Base-by-base conservation (phyloP, 2,888 invertebrate genomes). In the Mesorhabditis spiculigera region DNA sequence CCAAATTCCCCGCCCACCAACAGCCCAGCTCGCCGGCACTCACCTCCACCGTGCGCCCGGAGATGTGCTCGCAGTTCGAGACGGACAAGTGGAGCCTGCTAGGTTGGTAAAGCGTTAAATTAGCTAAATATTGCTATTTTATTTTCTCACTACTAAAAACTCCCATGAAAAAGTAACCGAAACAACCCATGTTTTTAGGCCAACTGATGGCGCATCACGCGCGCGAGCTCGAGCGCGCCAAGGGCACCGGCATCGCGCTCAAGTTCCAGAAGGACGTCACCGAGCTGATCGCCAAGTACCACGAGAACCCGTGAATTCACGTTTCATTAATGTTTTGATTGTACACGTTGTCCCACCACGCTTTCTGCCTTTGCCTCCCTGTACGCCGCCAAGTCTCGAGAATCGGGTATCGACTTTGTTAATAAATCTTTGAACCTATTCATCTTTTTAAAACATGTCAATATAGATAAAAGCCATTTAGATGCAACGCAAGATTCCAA, bases 31-130 rank as follows among this genome's bases (percentile, higher is more conserved):
- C 58, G n/a, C 10, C 58, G n/a, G n/a, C 58, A 3, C 8, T 50
- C n/a, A 13, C n/a, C n/a, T 1, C 58, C 58, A 50, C 58, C 58
- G 10, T 13, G 58, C 58, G 58, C 58, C 58, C 8, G n/a, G 10
- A 10, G 58, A 13, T 50, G 28, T 1, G 28, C 28, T 28, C 28
- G 28, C 28, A 28, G 28, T 28, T 28, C 28, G 28, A 28, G 28
- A 28, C 28, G 28, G 58, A 50, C 58, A 50, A 50, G 58, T 50
- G 58, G 58, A 50, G n/a, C 58, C n/a, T 50, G 58, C 58, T 50
- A n/a, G 58, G 58, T 50, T 28, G 28, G 28, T 28, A 28, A 28
- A 28, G 28, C 28, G 28, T 28, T 28, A 28, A 28, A 50, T 50
- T 50, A 13, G 8, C n/a, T 50, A 50, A 50, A 50, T 13, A 50